Conservation (phyloP, 2,113 vertebrate genomes). For the Hoplias malabaricus region DNA sequence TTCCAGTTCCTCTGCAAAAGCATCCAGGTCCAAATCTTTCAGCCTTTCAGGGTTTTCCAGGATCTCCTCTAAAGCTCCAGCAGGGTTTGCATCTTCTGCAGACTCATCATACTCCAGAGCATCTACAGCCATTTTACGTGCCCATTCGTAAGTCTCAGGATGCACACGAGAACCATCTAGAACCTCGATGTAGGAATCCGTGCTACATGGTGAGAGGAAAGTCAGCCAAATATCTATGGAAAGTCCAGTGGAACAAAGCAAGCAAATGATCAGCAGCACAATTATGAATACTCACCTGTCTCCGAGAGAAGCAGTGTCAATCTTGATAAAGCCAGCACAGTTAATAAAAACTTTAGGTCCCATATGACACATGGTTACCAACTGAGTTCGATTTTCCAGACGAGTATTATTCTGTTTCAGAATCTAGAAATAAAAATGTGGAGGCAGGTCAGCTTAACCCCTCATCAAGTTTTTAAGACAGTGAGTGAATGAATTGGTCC, state of each 20-base stretch:
- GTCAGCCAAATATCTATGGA: neutral
- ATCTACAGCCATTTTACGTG: constrained; percentile 97
- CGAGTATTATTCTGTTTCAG: constrained; percentile 98
- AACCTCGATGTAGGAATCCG: constrained; percentile 97
- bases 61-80: constrained; percentile 95
- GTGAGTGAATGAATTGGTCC: neutral
- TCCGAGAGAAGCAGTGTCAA: constrained; percentile 93
- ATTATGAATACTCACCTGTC: constrained; percentile 79
- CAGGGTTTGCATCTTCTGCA: constrained; percentile 96
- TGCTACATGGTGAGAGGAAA: constrained; percentile 73
- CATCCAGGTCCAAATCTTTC: constrained; percentile 95
- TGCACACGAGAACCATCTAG: constrained; percentile 96
- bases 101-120: constrained; percentile 96
- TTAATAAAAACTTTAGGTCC: constrained; percentile 99
- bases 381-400: constrained; percentile 95
- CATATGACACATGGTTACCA: constrained; percentile 99
- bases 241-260: neutral
- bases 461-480: neutral
- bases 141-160: constrained; percentile 98
- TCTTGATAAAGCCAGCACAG: constrained; percentile 98
- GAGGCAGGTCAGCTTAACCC: neutral
- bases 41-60: constrained; percentile 95
- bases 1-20: constrained; percentile 96
- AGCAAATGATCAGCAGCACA: neutral
- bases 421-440: constrained; percentile 77